Base-by-base conservation (phyloP, 2,888 invertebrate species). In the Stenolophus ochropezus region DNA sequence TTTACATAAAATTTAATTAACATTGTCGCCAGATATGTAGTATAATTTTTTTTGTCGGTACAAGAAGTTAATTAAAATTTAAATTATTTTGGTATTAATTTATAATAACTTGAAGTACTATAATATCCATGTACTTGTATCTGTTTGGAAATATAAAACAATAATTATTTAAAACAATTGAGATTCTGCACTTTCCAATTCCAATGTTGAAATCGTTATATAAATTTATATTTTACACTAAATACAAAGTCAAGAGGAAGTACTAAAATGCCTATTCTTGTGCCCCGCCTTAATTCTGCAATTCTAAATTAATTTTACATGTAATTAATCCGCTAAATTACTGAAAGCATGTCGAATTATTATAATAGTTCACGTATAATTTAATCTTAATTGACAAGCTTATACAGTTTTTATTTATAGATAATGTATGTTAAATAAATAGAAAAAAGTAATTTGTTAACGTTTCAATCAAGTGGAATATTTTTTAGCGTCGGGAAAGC, bases 271-370 rank as follows among this genome's bases (percentile, higher is more conserved):
- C 11, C 5, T 16, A 5, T 51, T 51, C 18, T 51, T 14, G 0
- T 27, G 65, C 33, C 14, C 27, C 65, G 8, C 27, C 65, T 16
- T 69, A 61, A 69, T 33, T 69, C 33, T 69, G 65, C 65, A 69
- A 69, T 69, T 21, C 11, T 33, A 69, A 69, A 69, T 61, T 61
- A 61, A 61, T 61, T 25, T 61, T 61, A 61, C 61, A 69, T 69
- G 14, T 69, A 69, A 69, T 69, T 69, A 69, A 69, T 69, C 33
- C 65, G 65, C n/a, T 18, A 69, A 69, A 69, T 69, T 69, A 69
- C 65, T 69, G 65, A 69, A 69, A 69, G 65, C 65, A 69, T 69
- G 18, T 33, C 65, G 33, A 69, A 69, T 69, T 69, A 69, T 0
- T 14, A 69, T 69, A 69, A 69, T 69, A 69, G 33, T 69, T 69